phyloP scores from a whole-genome alignment of 2,888 invertebrate species.

The Amiota mariae region DNA sequence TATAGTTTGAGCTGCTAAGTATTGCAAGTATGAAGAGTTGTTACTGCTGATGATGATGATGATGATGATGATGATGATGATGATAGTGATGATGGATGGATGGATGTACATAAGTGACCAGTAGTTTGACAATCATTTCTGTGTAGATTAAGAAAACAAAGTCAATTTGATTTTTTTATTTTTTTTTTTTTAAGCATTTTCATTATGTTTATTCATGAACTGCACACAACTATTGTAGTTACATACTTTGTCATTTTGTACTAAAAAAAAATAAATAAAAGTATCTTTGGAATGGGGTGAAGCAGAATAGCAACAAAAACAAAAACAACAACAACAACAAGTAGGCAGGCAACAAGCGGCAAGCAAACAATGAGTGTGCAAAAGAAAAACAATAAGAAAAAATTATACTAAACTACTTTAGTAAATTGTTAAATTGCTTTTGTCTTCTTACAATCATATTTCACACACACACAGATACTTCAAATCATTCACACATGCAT shows the following conservation, averaged over 20 bases:
- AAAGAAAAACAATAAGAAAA: conserved; percentile 36
- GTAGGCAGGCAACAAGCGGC: not conserved
- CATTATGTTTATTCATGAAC: conserved; percentile 10
- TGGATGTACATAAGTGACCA: not conserved
- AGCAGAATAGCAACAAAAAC: not conserved
- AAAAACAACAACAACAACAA: not conserved
- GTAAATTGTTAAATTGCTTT: conserved; percentile 71
- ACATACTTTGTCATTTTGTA: not conserved
- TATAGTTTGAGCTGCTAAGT: no score
- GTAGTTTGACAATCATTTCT: no score
- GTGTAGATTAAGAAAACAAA: not conserved
- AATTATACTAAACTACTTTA: conserved; percentile 62
- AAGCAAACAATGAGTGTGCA: no score
- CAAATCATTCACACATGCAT: no score
- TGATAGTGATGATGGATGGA: not conserved
- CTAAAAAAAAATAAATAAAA: no score
- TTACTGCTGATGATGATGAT: not conserved
- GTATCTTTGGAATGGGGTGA: not conserved
- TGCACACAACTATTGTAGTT: not conserved
- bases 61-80: conserved; percentile 1
- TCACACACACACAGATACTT: not conserved
- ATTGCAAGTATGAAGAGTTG: no score
- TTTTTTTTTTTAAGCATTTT: not conserved
- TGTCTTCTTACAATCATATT: conserved; percentile 53
- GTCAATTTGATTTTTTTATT: not conserved